These are phyloP conservation scores for Thrips palmi DNA, from an alignment of 1,140 invertebrate genomes.

Conservation along the genomic window DNA sequence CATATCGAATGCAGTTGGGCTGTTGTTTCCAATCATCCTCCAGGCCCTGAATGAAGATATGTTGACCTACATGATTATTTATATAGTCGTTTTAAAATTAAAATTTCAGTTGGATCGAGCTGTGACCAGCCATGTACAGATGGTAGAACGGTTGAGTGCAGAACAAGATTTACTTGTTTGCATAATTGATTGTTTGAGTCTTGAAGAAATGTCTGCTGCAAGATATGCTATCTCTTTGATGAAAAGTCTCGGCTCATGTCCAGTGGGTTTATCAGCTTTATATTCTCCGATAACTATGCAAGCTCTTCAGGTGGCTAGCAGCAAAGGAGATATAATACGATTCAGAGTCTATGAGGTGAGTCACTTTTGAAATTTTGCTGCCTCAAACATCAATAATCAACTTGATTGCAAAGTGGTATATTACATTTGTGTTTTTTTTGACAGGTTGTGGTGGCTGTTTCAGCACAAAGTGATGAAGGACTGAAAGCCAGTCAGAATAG, in stretches of 20 bases:
- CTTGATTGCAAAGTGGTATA: conserved; percentile 6
- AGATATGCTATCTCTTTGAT: conserved; percentile 34
- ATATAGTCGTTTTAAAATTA: neutral
- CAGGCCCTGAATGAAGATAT: conserved; percentile 1
- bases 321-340: conserved; percentile 30
- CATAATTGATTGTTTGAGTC: conserved; percentile 31
- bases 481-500: conserved; percentile 32
- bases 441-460: conserved; percentile 47
- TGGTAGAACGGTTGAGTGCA: conserved; percentile 24
- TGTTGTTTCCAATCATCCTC: neutral
- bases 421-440: conserved; percentile 21
- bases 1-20: neutral
- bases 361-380: conserved; percentile 11
- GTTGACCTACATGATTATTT: conserved; percentile 1
- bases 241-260: conserved; percentile 26
- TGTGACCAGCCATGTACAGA: conserved; percentile 9
- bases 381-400: conserved; percentile 4
- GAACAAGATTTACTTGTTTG: conserved; percentile 31
- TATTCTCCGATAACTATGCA: conserved; percentile 28
- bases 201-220: conserved; percentile 37
- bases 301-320: conserved; percentile 28
- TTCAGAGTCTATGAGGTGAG: conserved; percentile 43
- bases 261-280: conserved; percentile 25
- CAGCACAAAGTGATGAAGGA: conserved; percentile 31
- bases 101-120: conserved; percentile 10